Base-by-base conservation (phyloP, 2,888 invertebrate genomes). In the Platynereis dumerilii region DNA sequence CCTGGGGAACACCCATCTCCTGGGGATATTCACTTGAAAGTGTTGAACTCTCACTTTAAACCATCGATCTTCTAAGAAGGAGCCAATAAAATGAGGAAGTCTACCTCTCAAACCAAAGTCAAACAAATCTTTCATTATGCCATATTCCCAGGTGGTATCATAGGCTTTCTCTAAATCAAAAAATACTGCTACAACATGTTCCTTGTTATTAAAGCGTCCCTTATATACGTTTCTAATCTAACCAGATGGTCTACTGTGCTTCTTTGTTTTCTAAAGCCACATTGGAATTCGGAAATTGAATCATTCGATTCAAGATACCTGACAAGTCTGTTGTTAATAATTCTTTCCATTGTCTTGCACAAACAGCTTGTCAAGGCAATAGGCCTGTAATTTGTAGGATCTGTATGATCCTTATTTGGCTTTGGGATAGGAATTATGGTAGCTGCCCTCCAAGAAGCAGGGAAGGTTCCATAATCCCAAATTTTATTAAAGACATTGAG, bases 361-460 rank as follows among this genome's bases (percentile, higher is more conserved):
- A 76, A 55, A 57, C 74, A 75, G 55, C 73, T 74, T 17, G 75
- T 74, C 24, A 76, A 63, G 29, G 74, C 71, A 17, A 76, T 76
- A 12, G 76, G 74, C 17, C 74, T 57, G 56, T 76, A 76, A 60
- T 66, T 73, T 0, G 48, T 60, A 26, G 70, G 68, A 45, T 72
- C 64, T 20, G 65, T 62, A 29, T 53, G 57, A 59, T 69, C 68
- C 53, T 72, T 70, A 5, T 65, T 68, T 24, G 66, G 70, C 62
- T 72, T 72, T 2, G 68, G 70, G 27, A 71, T 57, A 1, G 70
- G 71, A 28, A 71, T 59, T 15, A 72, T 61, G 20, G 53, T 62
- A 5, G 70, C 69, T 24, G 69, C 44, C 22, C 52, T 22, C 70
- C 70, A 69, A 12, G 60, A 59, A 0, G 62, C 15, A 15, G 71